Evolutionary conservation across 53 echinoderm and acorn worm genomes (phyloP), one percentile per base, ranked within the genome.

Genomic region (Apostichopus leukothele): DNA sequence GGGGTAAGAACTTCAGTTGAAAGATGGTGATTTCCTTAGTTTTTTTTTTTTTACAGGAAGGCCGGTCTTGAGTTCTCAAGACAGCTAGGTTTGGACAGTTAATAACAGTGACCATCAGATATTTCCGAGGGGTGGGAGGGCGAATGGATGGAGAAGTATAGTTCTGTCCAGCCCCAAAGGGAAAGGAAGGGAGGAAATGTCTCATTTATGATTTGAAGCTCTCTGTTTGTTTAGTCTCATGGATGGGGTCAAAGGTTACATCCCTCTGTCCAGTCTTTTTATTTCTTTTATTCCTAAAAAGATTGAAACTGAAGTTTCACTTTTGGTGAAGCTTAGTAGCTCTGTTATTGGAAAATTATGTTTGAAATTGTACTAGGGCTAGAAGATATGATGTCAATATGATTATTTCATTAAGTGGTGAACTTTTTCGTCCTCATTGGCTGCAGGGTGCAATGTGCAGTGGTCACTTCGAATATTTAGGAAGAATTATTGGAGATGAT

Each of bases 141-240:
- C 16, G 11, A 16, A 16, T 71, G 59, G 61, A 88, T 76, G 60
- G 73, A 76, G 20, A 27, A n/a, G 14, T 11, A 54, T 11, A 54
- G 7, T 5, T 54, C 22, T 9, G 1, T 5, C 18, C 27, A n/a
- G 7, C 26, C 75, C 19, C 76, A 27, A 20, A 88, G 75, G 51
- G 22, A 75, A 74, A 50, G 75, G 54, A 88, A 75, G n/a, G 8
- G 4, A 75, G 88, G 75, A 75, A 52, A 75, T 74, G 75, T 79
- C 79, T 51, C 51, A 77, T 77, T 77, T 50, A 77, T 63, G 63
- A 13, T 77, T 77, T 11, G 6, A 39, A 6, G 52, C 77, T 79
- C 27, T 54, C 79, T 79, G 79, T 79, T 51, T 78, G 79, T 79
- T 5, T 53, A 52, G 52, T 53, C 53, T 51, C 78, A 9, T 78